Base-by-base conservation (phyloP, 2,113 vertebrate species). In the Varanus salvator region DNA sequence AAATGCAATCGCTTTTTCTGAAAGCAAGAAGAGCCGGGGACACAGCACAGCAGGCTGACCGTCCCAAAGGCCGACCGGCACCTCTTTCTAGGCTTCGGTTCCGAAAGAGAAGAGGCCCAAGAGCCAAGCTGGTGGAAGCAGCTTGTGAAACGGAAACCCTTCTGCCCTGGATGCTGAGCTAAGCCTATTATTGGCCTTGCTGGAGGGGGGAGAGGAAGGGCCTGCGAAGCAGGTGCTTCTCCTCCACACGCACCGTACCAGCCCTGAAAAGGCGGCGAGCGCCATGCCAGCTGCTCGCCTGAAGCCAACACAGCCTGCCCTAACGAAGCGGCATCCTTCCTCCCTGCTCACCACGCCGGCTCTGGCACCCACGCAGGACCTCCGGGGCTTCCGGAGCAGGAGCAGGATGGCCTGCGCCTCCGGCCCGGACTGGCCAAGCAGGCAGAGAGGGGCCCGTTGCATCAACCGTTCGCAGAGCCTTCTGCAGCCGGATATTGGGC, bases 11-110 rank as follows among this genome's bases (percentile, higher is more conserved):
- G 3, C 88, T 68, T 86, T 14, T 44, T 81, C 68, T 82, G 29
- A 80, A 89, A 23, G 31, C 27, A 72, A 90, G 7, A 12, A 60
- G 21, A 6, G 90, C 72, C 1, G 38, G 12, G 31, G 54, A 44
- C 14, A n/a, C 68, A 86, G 89, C 54, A 23, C 48, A 7, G 9
- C 23, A 44, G 84, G 66, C 2, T 68, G 66, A 27, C 1, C 75
- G 71, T 66, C 0, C 57, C 1, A 27, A 72, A 82, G 78, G 21
- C 3, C 8, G 75, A 0, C 78, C 25, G 17, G 52, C 0, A 8
- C 76, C 3, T 27, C 31, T 0, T 0, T 3, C 31, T 15, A 27
- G 76, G 14, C 80, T 25, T 76, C 4, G 3, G 71, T 9, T 44
- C 29, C 2, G n/a, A 50, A 9, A 21, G 15, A 31, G 64, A 69